Base-by-base conservation (phyloP, 2,888 invertebrate species). In the Phrixothrix hirtus region DNA sequence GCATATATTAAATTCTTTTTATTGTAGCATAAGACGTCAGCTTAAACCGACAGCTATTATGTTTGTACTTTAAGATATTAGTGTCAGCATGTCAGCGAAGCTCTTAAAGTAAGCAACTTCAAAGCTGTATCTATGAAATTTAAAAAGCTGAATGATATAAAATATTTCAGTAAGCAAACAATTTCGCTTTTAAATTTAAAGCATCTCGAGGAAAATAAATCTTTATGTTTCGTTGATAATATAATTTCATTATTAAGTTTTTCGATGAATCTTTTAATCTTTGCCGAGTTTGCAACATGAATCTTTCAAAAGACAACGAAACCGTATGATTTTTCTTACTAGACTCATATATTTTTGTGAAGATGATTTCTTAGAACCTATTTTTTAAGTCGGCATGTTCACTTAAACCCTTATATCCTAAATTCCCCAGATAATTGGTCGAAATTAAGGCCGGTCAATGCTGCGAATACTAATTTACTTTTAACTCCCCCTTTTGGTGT, bases 361-460 rank as follows among this genome's bases (percentile, higher is more conserved):
- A 7, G 7, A 7, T 21, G 7, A 21, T 7, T 21, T 7, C 7
- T 21, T 7, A 7, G 7, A 21, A 21, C 7, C 21, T 7, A 21
- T 5, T 21, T 21, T 21, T 21, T 21, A 21, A 21, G 21, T 7
- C 21, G 21, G 7, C 7, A 7, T 21, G 21, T 21, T 3, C 21
- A 7, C 21, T 7, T 21, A 21, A 21, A 21, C 3, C 4, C 21
- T 21, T 21, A 21, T 21, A 31, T 11, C 11, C 31, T 29, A 17
- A 30, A 41, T 41, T 17, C 41, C 38, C 21, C 10, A 17, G 41
- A 41, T 41, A 41, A 41, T 41, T 41, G 41, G 30, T 41, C 41
- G 41, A 41, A 41, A 41, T 41, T 41, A 29, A 31, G 41, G 41
- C 30, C 41, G 30, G 41, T 30, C 30, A 41, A 41, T 41, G 41